phyloP scores from a whole-genome alignment of 2,888 invertebrate genomes.

The Aethes cnicana region DNA sequence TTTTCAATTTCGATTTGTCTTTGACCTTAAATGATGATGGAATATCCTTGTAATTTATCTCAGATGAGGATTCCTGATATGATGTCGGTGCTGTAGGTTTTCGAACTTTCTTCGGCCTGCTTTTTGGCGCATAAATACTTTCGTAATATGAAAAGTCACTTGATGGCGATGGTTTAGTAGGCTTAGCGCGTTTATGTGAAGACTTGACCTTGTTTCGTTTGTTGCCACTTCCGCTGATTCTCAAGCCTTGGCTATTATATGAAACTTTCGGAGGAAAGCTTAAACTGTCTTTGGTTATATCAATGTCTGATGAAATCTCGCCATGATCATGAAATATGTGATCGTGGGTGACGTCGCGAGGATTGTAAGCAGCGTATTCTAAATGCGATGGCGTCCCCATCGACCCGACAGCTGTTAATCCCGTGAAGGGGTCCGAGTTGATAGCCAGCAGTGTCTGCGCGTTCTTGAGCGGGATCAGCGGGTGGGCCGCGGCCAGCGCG shows the following conservation, averaged over 20 bases:
- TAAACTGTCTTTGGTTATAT: conserved; percentile 59
- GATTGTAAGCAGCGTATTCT: conserved; percentile 72
- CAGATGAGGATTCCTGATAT: conserved; percentile 41
- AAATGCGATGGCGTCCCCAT: conserved; percentile 64
- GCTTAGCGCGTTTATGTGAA: conserved; percentile 52
- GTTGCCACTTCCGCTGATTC: conserved; percentile 44
- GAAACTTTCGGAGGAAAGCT: conserved; percentile 61
- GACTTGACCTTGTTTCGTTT: conserved; percentile 56
- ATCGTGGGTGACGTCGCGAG: conserved; percentile 76
- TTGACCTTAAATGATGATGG: conserved; percentile 59
- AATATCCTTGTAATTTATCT: conserved; percentile 52
- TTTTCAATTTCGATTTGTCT: conserved; percentile 52
- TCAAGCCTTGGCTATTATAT: conserved; percentile 65
- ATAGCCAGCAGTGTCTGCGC: conserved; percentile 54
- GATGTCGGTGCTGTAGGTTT: conserved; percentile 47
- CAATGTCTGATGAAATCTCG: conserved; percentile 63
- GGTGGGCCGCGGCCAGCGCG: conserved; percentile 48
- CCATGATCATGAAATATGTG: conserved; percentile 78
- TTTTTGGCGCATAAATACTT: conserved; percentile 57
- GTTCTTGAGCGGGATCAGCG: conserved; percentile 57
- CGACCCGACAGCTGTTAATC: conserved; percentile 55
- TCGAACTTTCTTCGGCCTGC: conserved; percentile 47
- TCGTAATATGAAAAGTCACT: conserved; percentile 72
- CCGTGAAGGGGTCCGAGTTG: conserved; percentile 51
- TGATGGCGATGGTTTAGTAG: conserved; percentile 47